A percentile compares a stretch with the other conserved stretches of the same genome.
Evolutionary conservation across 2,888 invertebrate species (phyloP).

Genomic region (Leucoma salicis): DNA sequence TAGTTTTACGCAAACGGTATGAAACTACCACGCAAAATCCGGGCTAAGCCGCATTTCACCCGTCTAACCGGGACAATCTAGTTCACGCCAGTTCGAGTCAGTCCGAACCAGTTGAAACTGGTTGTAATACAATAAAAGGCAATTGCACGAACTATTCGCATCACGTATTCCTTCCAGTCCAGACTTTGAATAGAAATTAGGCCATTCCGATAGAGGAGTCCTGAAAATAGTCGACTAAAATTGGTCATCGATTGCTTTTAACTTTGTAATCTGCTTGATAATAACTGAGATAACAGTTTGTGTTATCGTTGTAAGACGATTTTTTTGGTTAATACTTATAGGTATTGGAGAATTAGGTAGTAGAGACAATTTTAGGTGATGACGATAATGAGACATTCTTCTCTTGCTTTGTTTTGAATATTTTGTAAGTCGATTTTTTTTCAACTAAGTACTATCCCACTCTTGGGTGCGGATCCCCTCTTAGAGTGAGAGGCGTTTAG

Average conservation of each 20-base stretch:
- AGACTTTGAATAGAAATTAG: constrained; percentile 54
- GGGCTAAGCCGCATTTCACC: constrained; percentile 30
- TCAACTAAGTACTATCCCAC: too few species aligned
- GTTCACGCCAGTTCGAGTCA: constrained; percentile 29
- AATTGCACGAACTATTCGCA: constrained; percentile 47
- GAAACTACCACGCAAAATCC: constrained; percentile 28
- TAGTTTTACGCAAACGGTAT: background rate
- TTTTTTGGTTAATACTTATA: constrained; percentile 2
- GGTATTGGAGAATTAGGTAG: too few species aligned
- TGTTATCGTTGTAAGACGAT: constrained; percentile 3
- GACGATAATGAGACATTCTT: too few species aligned
- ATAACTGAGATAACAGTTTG: constrained; percentile 12
- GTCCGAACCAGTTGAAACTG: constrained; percentile 33
- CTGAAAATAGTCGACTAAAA: constrained; percentile 27
- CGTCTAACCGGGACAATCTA: constrained; percentile 31
- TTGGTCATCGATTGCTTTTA: constrained; percentile 26
- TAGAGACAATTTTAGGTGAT: too few species aligned
- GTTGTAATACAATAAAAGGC: constrained; percentile 57
- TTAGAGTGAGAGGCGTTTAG: too few species aligned
- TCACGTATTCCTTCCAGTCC: constrained; percentile 49
- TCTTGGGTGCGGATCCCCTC: too few species aligned
- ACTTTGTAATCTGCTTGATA: constrained; percentile 28
- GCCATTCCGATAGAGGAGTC: constrained; percentile 40
- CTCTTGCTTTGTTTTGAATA: too few species aligned
- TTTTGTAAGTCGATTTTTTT: too few species aligned